phyloP scores from a whole-genome alignment of 2,888 invertebrate genomes.

The Diadegma fenestrale region DNA sequence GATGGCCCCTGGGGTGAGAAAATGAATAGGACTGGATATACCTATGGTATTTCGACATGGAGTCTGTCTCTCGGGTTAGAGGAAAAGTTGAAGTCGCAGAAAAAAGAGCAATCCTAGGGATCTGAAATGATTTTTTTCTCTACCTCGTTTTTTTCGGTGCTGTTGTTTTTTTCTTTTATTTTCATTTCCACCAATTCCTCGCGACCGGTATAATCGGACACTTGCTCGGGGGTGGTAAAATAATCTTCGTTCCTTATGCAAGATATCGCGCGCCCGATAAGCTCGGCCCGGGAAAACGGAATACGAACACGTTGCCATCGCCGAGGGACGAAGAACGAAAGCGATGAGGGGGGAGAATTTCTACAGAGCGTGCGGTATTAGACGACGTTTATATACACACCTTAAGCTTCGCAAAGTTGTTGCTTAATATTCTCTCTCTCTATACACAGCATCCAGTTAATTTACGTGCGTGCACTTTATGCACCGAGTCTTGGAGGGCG shows the following conservation, averaged over 20 bases:
- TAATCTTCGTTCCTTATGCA: constrained; percentile 67
- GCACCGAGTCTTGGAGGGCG: background rate
- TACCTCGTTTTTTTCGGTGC: background rate
- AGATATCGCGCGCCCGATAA: constrained; percentile 55
- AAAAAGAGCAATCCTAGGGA: background rate
- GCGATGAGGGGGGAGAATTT: constrained; percentile 34
- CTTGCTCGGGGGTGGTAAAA: constrained; percentile 55
- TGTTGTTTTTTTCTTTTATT: constrained; percentile 7
- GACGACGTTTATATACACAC: constrained; percentile 55
- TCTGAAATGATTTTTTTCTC: constrained; percentile 13
- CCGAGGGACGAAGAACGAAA: background rate
- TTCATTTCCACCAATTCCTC: constrained; percentile 16
- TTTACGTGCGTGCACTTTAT: constrained; percentile 1
- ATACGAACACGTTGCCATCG: background rate
- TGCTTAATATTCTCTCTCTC: constrained; percentile 1
- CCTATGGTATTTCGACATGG: background rate
- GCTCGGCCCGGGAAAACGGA: constrained; percentile 15
- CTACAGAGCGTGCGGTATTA: constrained; percentile 57
- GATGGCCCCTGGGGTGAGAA: constrained; percentile 16
- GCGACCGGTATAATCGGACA: constrained; percentile 58
- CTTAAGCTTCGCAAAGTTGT: constrained; percentile 15
- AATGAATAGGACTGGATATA: constrained; percentile 27
- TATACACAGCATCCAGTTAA: constrained; percentile 9
- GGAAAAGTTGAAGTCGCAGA: constrained; percentile 13
- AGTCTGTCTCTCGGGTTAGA: background rate